These are phyloP conservation scores for Hippocampus mohnikei DNA, from an alignment of 2,113 vertebrate species.

Conservation along the genomic window DNA sequence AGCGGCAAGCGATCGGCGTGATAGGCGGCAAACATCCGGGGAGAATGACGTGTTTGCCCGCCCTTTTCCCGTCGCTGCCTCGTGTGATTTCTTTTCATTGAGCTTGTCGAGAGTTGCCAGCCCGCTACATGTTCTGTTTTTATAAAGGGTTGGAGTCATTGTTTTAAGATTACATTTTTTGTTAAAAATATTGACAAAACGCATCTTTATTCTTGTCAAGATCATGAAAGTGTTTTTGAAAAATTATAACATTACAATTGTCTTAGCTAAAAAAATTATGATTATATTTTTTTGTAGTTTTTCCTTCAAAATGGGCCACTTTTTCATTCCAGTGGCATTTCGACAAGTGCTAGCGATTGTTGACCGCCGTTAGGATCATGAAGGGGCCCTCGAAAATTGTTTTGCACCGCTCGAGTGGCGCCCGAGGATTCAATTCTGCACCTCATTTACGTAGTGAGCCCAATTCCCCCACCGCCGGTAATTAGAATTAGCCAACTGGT, in stretches of 20 bases:
- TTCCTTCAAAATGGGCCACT: no score
- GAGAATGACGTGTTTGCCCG: constrained; percentile 7
- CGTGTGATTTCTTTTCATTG: constrained; percentile 9
- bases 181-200: no score
- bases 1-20: constrained; percentile 30
- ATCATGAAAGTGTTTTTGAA: no score
- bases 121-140: no score
- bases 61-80: background rate
- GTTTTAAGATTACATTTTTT: no score
- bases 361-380: background rate
- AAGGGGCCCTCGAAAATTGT: constrained; percentile 8
- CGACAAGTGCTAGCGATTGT: background rate
- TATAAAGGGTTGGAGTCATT: no score
- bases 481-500: constrained; percentile 35
- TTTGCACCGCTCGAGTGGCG: constrained; percentile 13
- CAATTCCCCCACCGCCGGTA: constrained; percentile 39
- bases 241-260: no score
- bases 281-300: no score
- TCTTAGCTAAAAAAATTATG: no score
- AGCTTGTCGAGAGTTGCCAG: constrained; percentile 3
- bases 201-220: no score
- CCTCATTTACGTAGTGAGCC: constrained; percentile 42
- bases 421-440: constrained; percentile 29
- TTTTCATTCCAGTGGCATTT: no score
- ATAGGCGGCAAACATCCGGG: constrained; percentile 8